Evolutionary conservation across 2,888 invertebrate genomes (phyloP).

Genomic region (Melieria picta): DNA sequence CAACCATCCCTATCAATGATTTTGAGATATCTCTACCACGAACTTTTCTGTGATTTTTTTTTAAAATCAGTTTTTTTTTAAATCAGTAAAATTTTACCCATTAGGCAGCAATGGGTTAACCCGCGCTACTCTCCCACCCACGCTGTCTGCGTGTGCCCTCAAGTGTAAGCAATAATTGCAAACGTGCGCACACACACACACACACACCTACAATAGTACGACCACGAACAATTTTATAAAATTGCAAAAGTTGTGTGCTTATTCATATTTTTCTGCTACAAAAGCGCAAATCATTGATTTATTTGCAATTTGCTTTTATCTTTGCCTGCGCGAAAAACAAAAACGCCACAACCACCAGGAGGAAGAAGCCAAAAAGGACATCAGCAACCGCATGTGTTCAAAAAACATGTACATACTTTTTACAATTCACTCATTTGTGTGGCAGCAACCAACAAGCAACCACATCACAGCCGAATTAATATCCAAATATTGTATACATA

Average conservation of each 20-base stretch:
- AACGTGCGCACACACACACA: constrained; percentile 33
- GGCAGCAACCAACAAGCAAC: constrained; percentile 12
- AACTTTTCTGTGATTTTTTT: neutral
- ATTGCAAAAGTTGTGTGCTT: constrained; percentile 5
- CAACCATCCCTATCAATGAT: too few species aligned
- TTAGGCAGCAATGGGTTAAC: neutral
- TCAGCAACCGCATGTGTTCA: too few species aligned
- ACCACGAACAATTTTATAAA: neutral
- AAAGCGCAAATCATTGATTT: constrained; percentile 44
- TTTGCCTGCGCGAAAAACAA: constrained; percentile 23
- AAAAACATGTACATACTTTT: too few species aligned
- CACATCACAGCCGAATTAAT: constrained; percentile 44
- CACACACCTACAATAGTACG: neutral
- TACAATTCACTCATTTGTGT: neutral
- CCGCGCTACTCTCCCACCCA: constrained; percentile 9
- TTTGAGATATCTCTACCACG: too few species aligned
- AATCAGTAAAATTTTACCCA: too few species aligned
- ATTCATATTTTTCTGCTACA: constrained; percentile 29
- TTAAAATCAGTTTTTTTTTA: too few species aligned
- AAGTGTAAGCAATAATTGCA: constrained; percentile 44
- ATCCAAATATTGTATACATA: constrained; percentile 31
- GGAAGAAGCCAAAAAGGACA: too few species aligned
- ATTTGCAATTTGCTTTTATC: constrained; percentile 45
- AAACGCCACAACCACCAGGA: neutral
- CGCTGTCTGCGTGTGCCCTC: constrained; percentile 39